These are phyloP conservation scores for Pagrus major DNA, from an alignment of 2,113 vertebrate species.

Conservation along the genomic window DNA sequence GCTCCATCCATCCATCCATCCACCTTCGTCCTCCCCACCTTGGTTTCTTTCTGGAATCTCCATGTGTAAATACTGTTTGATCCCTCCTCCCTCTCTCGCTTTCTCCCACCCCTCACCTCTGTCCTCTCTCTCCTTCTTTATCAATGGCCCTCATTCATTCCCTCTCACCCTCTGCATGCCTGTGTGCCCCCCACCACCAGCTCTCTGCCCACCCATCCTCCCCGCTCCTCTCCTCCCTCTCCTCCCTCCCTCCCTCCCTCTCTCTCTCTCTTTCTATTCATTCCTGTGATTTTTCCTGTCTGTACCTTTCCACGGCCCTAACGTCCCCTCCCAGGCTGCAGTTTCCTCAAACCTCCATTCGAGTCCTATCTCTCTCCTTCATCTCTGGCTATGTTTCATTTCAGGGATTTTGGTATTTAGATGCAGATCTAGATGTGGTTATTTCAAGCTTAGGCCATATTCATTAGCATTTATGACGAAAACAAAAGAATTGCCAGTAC, in stretches of 20 bases:
- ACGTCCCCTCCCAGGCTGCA: constrained; percentile 47
- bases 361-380: constrained; percentile 46
- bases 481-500: constrained; percentile 2
- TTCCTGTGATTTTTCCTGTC: constrained; percentile 74
- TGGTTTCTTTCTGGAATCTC: constrained; percentile 51
- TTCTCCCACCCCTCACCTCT: constrained; percentile 53
- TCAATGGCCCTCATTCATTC: constrained; percentile 82
- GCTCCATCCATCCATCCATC: constrained; percentile 33
- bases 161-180: constrained; percentile 74
- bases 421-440: constrained; percentile 46
- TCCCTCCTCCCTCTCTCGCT: constrained; percentile 65
- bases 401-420: constrained; percentile 52
- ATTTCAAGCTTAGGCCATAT: constrained; percentile 38
- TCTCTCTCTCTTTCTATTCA: constrained; percentile 67
- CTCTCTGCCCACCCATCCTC: constrained; percentile 31
- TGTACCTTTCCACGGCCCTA: constrained; percentile 74
- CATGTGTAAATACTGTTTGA: constrained; percentile 79
- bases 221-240: not conserved
- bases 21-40: constrained; percentile 36
- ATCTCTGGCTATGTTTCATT: constrained; percentile 59
- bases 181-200: constrained; percentile 67
- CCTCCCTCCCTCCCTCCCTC: not conserved
- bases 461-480: not conserved
- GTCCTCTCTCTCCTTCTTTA: constrained; percentile 60
- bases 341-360: constrained; percentile 23